Conservation (phyloP, 2,113 vertebrate species). For the Thymallus thymallus region DNA sequence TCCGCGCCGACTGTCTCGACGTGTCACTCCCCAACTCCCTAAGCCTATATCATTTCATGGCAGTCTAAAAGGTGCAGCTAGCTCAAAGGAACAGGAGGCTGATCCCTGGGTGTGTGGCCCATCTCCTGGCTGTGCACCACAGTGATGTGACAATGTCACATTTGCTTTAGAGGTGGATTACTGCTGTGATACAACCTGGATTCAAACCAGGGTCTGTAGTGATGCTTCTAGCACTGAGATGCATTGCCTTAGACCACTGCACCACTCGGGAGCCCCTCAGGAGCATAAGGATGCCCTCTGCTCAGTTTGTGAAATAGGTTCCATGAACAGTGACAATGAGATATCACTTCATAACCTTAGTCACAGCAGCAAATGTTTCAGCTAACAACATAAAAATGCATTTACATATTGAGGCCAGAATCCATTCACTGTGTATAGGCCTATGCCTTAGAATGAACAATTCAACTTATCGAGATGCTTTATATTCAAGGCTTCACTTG, state of each 20-base stretch:
- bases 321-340: neutral
- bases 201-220: too few relatives aligned
- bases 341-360: too few relatives aligned
- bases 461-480: too few relatives aligned
- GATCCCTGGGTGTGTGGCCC: neutral
- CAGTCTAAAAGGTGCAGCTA: neutral
- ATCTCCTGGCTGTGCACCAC: neutral
- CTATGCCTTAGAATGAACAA: neutral
- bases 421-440: too few relatives aligned
- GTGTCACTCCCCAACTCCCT: neutral
- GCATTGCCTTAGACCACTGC: too few relatives aligned
- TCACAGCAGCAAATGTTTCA: too few relatives aligned
- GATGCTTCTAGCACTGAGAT: too few relatives aligned
- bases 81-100: neutral
- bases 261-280: too few relatives aligned
- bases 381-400: neutral
- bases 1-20: neutral
- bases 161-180: neutral
- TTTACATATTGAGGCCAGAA: neutral
- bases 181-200: neutral
- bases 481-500: neutral
- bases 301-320: too few relatives aligned
- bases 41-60: conserved; percentile 4
- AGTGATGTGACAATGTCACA: neutral
- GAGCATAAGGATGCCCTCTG: too few relatives aligned